Conservation (phyloP, 2,113 vertebrate species). For the Indicator maculatus region DNA sequence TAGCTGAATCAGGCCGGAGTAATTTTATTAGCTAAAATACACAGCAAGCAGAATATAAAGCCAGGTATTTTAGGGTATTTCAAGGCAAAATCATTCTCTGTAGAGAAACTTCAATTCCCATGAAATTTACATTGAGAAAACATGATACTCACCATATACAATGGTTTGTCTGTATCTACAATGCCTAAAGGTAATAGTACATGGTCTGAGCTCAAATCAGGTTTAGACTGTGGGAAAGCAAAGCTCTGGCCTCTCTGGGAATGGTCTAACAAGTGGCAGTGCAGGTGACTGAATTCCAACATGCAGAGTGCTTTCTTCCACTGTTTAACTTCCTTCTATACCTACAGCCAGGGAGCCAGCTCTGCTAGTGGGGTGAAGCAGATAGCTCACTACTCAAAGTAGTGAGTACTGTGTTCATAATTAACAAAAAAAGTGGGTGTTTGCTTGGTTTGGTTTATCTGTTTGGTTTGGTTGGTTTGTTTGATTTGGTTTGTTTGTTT, state of each 20-base stretch:
- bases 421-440: neutral
- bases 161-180: neutral
- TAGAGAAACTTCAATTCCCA: neutral
- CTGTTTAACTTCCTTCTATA: neutral
- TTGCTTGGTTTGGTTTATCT: too few relatives aligned
- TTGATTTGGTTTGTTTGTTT: too few relatives aligned
- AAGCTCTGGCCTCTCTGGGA: neutral
- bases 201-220: neutral
- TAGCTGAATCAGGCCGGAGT: neutral
- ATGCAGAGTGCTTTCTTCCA: neutral
- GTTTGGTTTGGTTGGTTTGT: neutral
- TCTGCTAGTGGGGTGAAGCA: neutral
- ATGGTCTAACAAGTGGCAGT: neutral
- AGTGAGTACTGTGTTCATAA: neutral
- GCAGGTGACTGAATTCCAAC: neutral
- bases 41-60: neutral
- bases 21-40: constrained; percentile 10
- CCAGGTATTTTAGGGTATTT: neutral
- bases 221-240: neutral
- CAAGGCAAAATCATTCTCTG: neutral
- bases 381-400: neutral
- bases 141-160: neutral
- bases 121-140: neutral
- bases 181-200: neutral
- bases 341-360: neutral